Percentiles rank a stretch among this genome's conserved stretches.
Evolutionary conservation across 2,797 vertebrate species (phyloP).

Genomic region (Falco naumanni): DNA sequence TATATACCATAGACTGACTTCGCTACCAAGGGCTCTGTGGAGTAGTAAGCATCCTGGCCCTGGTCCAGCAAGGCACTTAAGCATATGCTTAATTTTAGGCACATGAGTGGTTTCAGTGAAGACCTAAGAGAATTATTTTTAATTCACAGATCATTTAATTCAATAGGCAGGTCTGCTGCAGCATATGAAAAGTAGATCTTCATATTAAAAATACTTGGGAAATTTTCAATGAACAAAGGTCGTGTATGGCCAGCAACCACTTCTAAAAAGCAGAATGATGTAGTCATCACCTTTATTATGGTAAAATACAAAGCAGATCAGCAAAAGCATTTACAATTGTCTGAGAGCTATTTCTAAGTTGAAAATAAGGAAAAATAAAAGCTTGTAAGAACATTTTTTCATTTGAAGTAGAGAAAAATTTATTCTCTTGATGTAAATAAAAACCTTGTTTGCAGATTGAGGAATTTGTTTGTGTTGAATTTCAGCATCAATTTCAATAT

Average conservation of each 20-base stretch:
- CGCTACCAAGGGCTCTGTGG: slow-evolving; percentile 55
- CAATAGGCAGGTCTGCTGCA: slow-evolving; percentile 69
- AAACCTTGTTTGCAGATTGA: slow-evolving; percentile 72
- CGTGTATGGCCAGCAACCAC: slow-evolving; percentile 3
- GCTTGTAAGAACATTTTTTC: slow-evolving; percentile 32
- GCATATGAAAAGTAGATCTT: slow-evolving; percentile 71
- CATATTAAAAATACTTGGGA: slow-evolving; percentile 69
- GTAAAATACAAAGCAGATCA: slow-evolving; percentile 6
- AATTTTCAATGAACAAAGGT: slow-evolving; percentile 35
- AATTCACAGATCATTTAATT: slow-evolving; percentile 75
- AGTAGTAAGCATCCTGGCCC: slow-evolving; percentile 56
- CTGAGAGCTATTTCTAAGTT: neutral
- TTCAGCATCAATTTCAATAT: slow-evolving; percentile 73
- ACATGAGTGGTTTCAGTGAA: slow-evolving; percentile 73
- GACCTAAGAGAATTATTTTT: slow-evolving; percentile 74
- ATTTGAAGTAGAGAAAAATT: slow-evolving; percentile 63
- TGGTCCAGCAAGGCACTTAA: slow-evolving; percentile 64
- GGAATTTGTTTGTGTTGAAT: slow-evolving; percentile 72
- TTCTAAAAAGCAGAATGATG: slow-evolving; percentile 37
- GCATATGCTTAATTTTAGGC: slow-evolving; percentile 75
- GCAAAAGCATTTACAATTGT: neutral
- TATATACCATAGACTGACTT: slow-evolving; percentile 34
- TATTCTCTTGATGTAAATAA: slow-evolving; percentile 68
- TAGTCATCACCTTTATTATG: slow-evolving; percentile 44
- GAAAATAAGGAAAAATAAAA: slow-evolving; percentile 60